phyloP scores from a whole-genome alignment of 2,797 vertebrate species.

The Allobates femoralis region DNA sequence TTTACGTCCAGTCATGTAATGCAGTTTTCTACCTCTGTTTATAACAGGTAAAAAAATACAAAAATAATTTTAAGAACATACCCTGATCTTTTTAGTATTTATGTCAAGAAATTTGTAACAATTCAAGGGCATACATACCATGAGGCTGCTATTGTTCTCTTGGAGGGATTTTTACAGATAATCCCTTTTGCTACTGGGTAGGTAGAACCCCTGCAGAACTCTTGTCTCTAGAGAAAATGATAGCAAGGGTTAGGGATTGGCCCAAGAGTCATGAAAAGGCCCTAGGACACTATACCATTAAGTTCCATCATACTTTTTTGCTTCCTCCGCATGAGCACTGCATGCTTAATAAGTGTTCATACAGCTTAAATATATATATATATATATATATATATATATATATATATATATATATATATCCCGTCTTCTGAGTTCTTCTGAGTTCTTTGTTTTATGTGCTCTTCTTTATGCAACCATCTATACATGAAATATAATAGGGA shows the following conservation, averaged over 20 bases:
- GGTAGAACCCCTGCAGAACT: background rate
- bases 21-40: slow-evolving; percentile 73
- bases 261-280: background rate
- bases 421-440: background rate
- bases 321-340: background rate
- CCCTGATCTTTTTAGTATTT: slow-evolving; percentile 50
- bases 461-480: background rate
- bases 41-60: slow-evolving; percentile 65
- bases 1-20: slow-evolving; percentile 67
- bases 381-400: too few relatives aligned
- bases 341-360: background rate
- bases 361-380: too few relatives aligned
- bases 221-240: background rate
- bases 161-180: background rate
- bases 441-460: background rate
- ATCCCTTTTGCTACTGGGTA: background rate
- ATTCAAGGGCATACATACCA: background rate
- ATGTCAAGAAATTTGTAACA: slow-evolving; percentile 22
- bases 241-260: background rate
- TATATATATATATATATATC: slow-evolving; percentile 24
- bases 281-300: background rate
- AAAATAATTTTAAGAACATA: slow-evolving; percentile 72
- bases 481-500: background rate
- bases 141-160: background rate
- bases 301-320: background rate